Percentiles rank a stretch among this genome's conserved stretches.
These are phyloP conservation scores for Holotrichia oblita DNA, from an alignment of 1,140 invertebrate genomes.

Conservation along the genomic window DNA sequence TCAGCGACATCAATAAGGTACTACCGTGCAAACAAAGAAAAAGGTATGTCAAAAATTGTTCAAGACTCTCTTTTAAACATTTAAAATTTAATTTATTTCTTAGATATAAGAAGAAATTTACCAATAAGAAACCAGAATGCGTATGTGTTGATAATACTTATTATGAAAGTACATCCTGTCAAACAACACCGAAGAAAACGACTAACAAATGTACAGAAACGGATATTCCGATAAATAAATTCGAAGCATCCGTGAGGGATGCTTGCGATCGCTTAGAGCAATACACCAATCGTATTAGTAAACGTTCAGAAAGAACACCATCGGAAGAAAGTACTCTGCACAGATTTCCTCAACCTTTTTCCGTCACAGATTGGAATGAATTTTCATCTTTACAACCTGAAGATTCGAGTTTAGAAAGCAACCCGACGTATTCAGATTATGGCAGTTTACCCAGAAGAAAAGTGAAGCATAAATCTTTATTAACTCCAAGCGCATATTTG, in stretches of 20 bases:
- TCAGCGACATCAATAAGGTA: conserved; percentile 49
- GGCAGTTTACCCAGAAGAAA: conserved; percentile 56
- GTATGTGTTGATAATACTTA: background rate
- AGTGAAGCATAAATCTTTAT: conserved; percentile 44
- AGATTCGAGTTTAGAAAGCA: conserved; percentile 57
- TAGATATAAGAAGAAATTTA: conserved; percentile 34
- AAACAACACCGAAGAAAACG: conserved; percentile 45
- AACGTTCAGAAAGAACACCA: conserved; percentile 2
- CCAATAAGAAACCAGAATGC: background rate
- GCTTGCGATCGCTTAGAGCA: conserved; percentile 56
- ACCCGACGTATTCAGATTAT: conserved; percentile 58
- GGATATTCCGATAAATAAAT: conserved; percentile 54
- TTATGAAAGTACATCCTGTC: conserved; percentile 41
- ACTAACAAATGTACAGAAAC: conserved; percentile 39
- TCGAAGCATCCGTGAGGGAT: conserved; percentile 54
- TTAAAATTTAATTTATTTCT: conserved; percentile 28
- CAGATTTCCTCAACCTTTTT: conserved; percentile 46
- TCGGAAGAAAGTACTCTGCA: conserved; percentile 42
- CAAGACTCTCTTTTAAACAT: background rate
- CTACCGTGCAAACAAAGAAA: conserved; percentile 23
- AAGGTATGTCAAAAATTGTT: conserved; percentile 33
- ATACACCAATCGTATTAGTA: conserved; percentile 45
- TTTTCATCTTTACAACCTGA: conserved; percentile 48
- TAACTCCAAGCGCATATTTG: conserved; percentile 57
- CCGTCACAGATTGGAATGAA: conserved; percentile 46